These are phyloP conservation scores for Heliangelus exortis DNA, from an alignment of 2,797 vertebrate species.

Conservation along the genomic window DNA sequence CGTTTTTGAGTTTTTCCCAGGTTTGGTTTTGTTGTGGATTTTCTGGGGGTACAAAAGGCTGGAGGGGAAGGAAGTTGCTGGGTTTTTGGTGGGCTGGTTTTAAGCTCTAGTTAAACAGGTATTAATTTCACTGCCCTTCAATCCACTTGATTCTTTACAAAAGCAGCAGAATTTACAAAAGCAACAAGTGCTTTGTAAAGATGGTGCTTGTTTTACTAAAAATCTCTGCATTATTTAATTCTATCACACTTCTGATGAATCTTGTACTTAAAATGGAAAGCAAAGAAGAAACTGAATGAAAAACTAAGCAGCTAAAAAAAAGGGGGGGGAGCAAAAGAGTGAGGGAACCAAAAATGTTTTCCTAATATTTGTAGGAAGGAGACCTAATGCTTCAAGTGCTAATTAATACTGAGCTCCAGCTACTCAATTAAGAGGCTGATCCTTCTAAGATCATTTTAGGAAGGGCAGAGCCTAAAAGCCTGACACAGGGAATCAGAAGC, in stretches of 20 bases:
- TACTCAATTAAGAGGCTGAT: slow-evolving; percentile 4
- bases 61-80: too few species aligned
- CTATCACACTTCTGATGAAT: background rate
- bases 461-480: background rate
- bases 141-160: background rate
- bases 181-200: background rate
- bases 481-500: background rate
- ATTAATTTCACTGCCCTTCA: background rate
- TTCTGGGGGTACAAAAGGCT: too few species aligned
- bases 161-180: background rate
- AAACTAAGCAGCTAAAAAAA: background rate
- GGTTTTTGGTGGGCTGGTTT: rapidly evolving
- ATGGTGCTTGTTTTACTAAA: background rate
- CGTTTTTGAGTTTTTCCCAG: background rate
- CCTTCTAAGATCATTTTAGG: background rate
- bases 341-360: background rate
- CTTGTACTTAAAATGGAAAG: background rate
- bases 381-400: background rate
- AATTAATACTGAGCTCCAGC: background rate
- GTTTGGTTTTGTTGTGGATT: too few species aligned
- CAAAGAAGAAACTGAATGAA: background rate
- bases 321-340: background rate
- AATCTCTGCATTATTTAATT: background rate
- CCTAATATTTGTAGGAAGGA: background rate
- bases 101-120: background rate